phyloP scores from a whole-genome alignment of 2,888 invertebrate species.

The Trachelus iudaicus region DNA sequence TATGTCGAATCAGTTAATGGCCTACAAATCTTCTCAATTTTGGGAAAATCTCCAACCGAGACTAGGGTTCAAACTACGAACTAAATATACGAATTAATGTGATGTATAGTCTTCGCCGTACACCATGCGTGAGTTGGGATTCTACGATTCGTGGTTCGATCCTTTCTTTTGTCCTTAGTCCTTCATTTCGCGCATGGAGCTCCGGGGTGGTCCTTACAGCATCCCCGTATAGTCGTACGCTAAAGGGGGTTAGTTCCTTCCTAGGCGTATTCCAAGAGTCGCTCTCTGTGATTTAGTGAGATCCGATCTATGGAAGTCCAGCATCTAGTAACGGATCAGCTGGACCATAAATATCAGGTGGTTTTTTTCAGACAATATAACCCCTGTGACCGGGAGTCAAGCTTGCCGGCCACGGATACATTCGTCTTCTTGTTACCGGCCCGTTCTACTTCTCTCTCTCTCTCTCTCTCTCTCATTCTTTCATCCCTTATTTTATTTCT shows the following conservation, averaged over 20 bases:
- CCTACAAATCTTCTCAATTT: slow-evolving; percentile 24
- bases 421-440: slow-evolving; percentile 43
- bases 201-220: too few species aligned
- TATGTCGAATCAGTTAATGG: slow-evolving; percentile 34
- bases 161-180: too few species aligned
- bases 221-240: too few species aligned
- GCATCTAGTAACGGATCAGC: slow-evolving; percentile 49
- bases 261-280: slow-evolving; percentile 43
- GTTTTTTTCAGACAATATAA: slow-evolving; percentile 32
- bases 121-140: slow-evolving; percentile 9
- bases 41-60: not conserved
- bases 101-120: slow-evolving; percentile 7
- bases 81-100: not conserved
- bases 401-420: slow-evolving; percentile 34
- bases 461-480: not conserved
- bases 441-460: not conserved
- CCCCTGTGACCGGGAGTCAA: slow-evolving; percentile 39
- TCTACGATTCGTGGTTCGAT: too few species aligned
- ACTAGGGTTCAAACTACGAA: slow-evolving; percentile 8
- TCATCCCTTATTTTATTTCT: slow-evolving; percentile 20
- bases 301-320: slow-evolving; percentile 43
- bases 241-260: slow-evolving; percentile 35
- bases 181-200: too few species aligned
- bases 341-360: slow-evolving; percentile 54
- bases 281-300: slow-evolving; percentile 44